These are phyloP conservation scores for Parauchenoglanis ngamensis DNA, from an alignment of 2,797 vertebrate genomes.

Conservation along the genomic window DNA sequence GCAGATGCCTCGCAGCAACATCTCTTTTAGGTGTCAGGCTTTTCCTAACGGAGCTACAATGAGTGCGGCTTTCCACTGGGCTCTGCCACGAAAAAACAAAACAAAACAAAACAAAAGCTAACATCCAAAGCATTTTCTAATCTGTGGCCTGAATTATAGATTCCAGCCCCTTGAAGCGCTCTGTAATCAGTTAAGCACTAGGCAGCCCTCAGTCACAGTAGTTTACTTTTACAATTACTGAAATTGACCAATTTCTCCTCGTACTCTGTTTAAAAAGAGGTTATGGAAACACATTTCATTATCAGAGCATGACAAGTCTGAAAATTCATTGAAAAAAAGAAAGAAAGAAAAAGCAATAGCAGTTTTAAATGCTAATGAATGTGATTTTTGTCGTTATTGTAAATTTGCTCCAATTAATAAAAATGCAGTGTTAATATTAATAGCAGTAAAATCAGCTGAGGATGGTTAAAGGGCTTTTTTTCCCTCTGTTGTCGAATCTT, in stretches of 20 bases:
- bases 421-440: background rate
- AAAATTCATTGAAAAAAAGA: background rate
- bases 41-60: constrained; percentile 35
- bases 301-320: background rate
- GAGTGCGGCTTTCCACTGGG: constrained; percentile 8
- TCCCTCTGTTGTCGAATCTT: background rate
- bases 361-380: background rate
- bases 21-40: constrained; percentile 39
- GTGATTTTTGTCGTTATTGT: background rate
- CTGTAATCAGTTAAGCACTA: constrained; percentile 16
- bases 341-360: background rate
- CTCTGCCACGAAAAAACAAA: background rate
- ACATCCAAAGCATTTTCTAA: background rate
- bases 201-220: background rate
- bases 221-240: background rate
- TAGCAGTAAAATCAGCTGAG: background rate
- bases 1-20: constrained; percentile 37
- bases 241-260: background rate
- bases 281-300: background rate
- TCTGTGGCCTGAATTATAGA: background rate
- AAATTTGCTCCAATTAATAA: background rate
- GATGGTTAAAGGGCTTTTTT: background rate
- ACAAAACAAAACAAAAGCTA: background rate
- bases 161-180: background rate
- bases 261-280: background rate